Evolutionary conservation across 2,113 vertebrate genomes (phyloP).

Genomic region (Abramis brama): DNA sequence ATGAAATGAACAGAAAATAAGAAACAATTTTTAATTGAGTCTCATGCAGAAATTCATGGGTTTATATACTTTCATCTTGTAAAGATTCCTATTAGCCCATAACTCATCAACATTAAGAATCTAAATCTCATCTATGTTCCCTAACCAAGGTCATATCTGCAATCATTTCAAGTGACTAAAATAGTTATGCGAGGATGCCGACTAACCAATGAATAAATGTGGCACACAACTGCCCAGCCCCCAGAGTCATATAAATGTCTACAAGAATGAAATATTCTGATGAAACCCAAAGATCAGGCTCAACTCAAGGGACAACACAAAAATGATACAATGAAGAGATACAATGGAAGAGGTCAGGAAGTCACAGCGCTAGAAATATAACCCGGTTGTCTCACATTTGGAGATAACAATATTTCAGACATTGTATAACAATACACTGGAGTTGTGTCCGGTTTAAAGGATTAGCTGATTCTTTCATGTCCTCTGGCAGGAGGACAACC

Average conservation of each 20-base stretch:
- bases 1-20: no score
- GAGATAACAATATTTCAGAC: neutral
- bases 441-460: slow-evolving; percentile 57
- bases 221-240: neutral
- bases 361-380: slow-evolving; percentile 9
- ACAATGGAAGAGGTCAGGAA: slow-evolving; percentile 6
- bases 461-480: slow-evolving; percentile 46
- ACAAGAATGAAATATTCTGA: neutral
- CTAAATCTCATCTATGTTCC: neutral
- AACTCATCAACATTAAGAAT: neutral
- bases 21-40: no score
- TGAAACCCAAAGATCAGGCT: slow-evolving; percentile 1
- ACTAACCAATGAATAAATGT: neutral
- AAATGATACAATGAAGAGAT: slow-evolving; percentile 3
- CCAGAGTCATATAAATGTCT: neutral
- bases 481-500: slow-evolving; percentile 48
- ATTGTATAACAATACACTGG: slow-evolving; percentile 34
- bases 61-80: neutral
- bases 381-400: neutral
- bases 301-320: slow-evolving; percentile 6
- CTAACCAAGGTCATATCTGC: neutral
- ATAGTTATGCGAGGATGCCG: neutral
- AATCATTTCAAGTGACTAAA: neutral
- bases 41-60: neutral
- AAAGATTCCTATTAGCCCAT: neutral